These are phyloP conservation scores for Chloropsis cyanopogon DNA, from an alignment of 2,113 vertebrate species.

Conservation along the genomic window DNA sequence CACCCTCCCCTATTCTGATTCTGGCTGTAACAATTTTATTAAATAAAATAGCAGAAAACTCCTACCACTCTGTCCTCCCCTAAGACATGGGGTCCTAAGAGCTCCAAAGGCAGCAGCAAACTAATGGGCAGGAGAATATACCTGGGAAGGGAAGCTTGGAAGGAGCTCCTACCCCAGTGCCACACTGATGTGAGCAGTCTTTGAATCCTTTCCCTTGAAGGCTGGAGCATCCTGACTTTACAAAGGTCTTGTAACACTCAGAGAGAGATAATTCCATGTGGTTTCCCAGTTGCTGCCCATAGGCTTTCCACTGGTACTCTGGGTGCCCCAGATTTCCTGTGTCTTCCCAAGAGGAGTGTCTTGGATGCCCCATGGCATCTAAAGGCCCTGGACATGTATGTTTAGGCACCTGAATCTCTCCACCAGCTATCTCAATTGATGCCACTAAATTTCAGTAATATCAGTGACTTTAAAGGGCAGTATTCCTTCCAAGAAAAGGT, in stretches of 20 bases:
- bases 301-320: fast-evolving
- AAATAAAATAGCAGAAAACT: not conserved
- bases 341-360: not conserved
- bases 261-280: not conserved
- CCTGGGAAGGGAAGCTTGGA: not conserved
- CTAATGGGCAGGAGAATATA: not conserved
- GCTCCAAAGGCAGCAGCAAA: not conserved
- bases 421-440: not conserved
- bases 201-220: fast-evolving
- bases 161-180: not conserved
- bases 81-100: not conserved
- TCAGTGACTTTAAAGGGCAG: not conserved
- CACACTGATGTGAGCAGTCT: not conserved
- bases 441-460: not conserved
- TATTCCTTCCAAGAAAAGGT: not conserved
- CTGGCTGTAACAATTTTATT: not conserved
- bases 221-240: not conserved
- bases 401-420: not conserved
- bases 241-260: not conserved
- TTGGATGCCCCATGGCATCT: not conserved
- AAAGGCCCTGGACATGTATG: not conserved
- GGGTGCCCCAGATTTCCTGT: not conserved
- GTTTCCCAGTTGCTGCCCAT: not conserved
- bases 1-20: not conserved
- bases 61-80: not conserved